Evolutionary conservation across 1,140 invertebrate species (phyloP).

Genomic region (Musca domestica): DNA sequence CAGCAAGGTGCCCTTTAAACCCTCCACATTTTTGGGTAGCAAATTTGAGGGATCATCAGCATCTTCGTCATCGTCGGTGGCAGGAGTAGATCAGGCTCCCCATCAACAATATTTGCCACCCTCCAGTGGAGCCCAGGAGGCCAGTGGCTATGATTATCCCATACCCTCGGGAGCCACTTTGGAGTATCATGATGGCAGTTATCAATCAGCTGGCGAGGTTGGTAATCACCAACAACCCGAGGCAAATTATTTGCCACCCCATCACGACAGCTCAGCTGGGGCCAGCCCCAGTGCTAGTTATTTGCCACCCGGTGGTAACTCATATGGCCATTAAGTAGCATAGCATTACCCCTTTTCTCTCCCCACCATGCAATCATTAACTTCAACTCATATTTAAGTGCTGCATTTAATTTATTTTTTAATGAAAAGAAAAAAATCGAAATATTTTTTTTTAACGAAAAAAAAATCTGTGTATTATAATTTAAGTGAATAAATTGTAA

Average conservation of each 20-base stretch:
- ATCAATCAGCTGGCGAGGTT: background rate
- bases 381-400: background rate
- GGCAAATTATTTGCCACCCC: slow-evolving; percentile 17
- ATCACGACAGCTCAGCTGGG: background rate
- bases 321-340: background rate
- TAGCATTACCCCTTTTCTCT: too few relatives aligned
- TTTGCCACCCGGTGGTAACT: slow-evolving; percentile 16
- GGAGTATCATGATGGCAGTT: background rate
- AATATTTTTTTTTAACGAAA: too few relatives aligned
- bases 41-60: slow-evolving; percentile 25
- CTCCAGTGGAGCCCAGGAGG: slow-evolving; percentile 23
- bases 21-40: slow-evolving; percentile 45
- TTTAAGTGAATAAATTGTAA: slow-evolving; percentile 14
- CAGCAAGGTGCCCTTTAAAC: slow-evolving; percentile 43
- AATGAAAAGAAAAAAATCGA: background rate
- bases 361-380: too few relatives aligned
- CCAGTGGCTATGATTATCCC: slow-evolving; percentile 40
- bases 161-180: background rate
- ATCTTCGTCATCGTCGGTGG: slow-evolving; percentile 6
- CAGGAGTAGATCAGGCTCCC: background rate
- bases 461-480: slow-evolving; percentile 17
- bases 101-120: slow-evolving; percentile 33
- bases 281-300: background rate
- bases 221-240: slow-evolving; percentile 11
- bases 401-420: slow-evolving; percentile 25